These are phyloP conservation scores for Hassar affinis DNA, from an alignment of 2,113 vertebrate species.

Conservation along the genomic window DNA sequence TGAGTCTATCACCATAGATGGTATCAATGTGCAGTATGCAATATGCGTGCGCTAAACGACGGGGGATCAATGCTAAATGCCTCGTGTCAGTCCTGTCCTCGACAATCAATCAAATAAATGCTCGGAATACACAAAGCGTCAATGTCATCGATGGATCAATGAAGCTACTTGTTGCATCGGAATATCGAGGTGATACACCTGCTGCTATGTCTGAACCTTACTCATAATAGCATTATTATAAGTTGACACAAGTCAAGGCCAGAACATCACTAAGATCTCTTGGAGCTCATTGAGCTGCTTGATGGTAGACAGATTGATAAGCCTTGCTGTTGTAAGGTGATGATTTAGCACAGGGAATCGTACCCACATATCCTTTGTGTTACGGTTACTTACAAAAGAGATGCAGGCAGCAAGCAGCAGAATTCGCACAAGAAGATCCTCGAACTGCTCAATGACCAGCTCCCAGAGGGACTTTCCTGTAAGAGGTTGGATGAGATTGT, in stretches of 20 bases:
- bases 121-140: neutral
- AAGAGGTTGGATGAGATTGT: neutral
- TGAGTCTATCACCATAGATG: slow-evolving; percentile 32
- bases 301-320: neutral
- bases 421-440: slow-evolving; percentile 88
- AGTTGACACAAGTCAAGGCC: neutral
- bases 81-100: neutral
- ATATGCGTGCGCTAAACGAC: neutral
- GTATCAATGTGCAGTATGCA: slow-evolving; percentile 25
- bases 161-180: neutral
- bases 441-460: slow-evolving; percentile 86
- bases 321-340: neutral
- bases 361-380: neutral
- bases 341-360: neutral
- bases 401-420: slow-evolving; percentile 88
- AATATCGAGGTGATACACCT: neutral
- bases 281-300: neutral
- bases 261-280: neutral
- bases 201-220: neutral
- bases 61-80: neutral
- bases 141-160: neutral
- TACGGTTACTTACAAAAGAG: slow-evolving; percentile 78
- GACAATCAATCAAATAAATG: neutral
- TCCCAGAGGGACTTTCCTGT: slow-evolving; percentile 88
- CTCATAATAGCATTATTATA: neutral